Base-by-base conservation (phyloP, 2,888 invertebrate species). In the Petrolisthes cinctipes region DNA sequence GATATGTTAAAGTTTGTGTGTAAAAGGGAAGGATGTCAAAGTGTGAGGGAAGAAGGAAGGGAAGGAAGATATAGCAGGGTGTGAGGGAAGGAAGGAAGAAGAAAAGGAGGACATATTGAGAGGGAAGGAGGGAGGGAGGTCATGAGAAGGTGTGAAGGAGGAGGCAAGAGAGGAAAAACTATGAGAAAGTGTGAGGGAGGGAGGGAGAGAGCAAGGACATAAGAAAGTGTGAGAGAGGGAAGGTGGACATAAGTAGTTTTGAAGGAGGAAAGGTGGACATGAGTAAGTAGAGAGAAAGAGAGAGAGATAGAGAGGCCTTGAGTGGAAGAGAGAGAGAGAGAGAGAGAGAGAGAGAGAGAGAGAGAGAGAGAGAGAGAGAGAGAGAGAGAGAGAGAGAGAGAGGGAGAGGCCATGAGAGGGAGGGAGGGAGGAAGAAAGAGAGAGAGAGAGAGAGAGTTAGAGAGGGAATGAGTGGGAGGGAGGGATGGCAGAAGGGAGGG, bases 361-460 rank as follows among this genome's bases (percentile, higher is more conserved):
- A 17, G 61, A 61, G 61, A 61, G 17, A 61, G 61, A 61, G 61
- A 17, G 61, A 17, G 17, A 61, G 61, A 61, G 61, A 17, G 61
- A 61, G 61, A 61, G 61, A 61, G 17, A 11, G 61, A 17, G 61
- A 11, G 11, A 61, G 17, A 11, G 9, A 61, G 61, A 11, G 61
- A 17, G 61, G 4, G 17, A 11, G 17, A 61, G 6, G 14, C 7
- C 14, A 61, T 61, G 61, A 61, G 61, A 61, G 61, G 61, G 6
- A 61, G 61, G 14, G 61, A 61, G 61, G 61, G 6, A 61, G 7
- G 61, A 14, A 9, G 61, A 61, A 3, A 11, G 61, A 61, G 61
- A 61, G 71, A 71, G 71, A 71, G 71, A 71, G 71, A 71, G 71
- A 71, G 71, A 71, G 71, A 71, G 71, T 4, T 2, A 71, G 71